Conservation (phyloP, 2,113 vertebrate species). For the Engraulis encrasicolus region DNA sequence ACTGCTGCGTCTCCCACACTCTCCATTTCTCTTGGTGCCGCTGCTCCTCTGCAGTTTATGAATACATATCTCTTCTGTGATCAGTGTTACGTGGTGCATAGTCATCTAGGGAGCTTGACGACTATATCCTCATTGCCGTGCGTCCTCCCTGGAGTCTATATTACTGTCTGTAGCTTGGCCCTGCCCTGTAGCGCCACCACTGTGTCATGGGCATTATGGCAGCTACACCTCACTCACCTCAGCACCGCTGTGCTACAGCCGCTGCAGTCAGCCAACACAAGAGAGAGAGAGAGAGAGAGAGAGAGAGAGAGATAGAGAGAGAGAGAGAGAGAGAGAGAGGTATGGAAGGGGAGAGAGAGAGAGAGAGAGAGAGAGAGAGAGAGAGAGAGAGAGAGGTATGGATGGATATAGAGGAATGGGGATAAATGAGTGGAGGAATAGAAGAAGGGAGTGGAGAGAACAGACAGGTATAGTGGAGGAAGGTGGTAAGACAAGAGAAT, state of each 20-base stretch:
- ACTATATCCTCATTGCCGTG: background rate
- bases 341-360: background rate
- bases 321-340: too few relatives aligned
- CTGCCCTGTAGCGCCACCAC: background rate
- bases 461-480: too few relatives aligned
- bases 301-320: too few relatives aligned
- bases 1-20: too few relatives aligned
- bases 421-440: too few relatives aligned
- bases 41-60: too few relatives aligned
- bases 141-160: background rate
- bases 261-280: slow-evolving; percentile 37
- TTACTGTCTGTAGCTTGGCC: background rate
- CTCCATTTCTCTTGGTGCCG: too few relatives aligned
- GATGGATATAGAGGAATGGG: too few relatives aligned
- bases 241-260: slow-evolving; percentile 31
- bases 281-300: background rate
- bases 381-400: too few relatives aligned
- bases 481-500: too few relatives aligned
- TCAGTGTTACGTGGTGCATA: background rate
- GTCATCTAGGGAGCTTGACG: background rate
- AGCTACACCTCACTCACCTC: background rate
- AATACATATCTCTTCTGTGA: slow-evolving; percentile 26
- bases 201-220: background rate
- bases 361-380: too few relatives aligned
- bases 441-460: too few relatives aligned